These are phyloP conservation scores for Oreochromis aureus DNA, from an alignment of 2,113 vertebrate genomes.

Conservation along the genomic window DNA sequence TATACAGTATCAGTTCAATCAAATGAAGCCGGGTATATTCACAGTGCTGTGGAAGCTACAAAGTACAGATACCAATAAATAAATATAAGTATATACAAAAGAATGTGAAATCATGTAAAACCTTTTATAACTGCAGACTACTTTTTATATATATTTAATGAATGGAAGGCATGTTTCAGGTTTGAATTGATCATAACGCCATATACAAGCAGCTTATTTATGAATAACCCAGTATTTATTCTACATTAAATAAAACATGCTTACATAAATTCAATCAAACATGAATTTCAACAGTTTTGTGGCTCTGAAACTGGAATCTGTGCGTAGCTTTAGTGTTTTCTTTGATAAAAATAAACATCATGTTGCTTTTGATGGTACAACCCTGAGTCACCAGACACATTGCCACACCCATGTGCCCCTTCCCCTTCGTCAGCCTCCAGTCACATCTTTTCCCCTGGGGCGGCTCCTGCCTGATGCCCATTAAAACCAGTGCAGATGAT, in stretches of 20 bases:
- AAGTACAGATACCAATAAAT: neutral
- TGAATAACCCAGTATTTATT: neutral
- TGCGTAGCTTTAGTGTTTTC: neutral
- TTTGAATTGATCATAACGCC: neutral
- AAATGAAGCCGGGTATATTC: neutral
- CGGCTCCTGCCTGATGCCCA: slow-evolving; percentile 8
- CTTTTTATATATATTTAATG: neutral
- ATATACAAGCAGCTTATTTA: neutral
- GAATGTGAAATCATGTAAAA: neutral
- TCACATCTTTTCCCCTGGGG: slow-evolving; percentile 35
- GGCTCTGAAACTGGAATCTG: neutral
- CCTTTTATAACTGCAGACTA: neutral
- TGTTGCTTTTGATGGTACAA: neutral
- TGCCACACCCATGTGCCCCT: slow-evolving; percentile 1
- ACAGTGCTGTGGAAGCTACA: neutral
- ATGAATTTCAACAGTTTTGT: neutral
- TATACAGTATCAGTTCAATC: neutral
- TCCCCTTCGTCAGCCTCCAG: slow-evolving; percentile 1
- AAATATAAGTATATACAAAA: neutral
- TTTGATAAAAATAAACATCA: neutral
- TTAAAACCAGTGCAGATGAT: slow-evolving; percentile 29
- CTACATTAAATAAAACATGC: neutral
- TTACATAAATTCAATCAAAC: neutral
- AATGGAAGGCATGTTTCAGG: neutral
- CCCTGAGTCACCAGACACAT: slow-evolving; percentile 13